A percentile compares a stretch with the other conserved stretches of the same genome.
phyloP scores from a whole-genome alignment of 2,113 vertebrate genomes.

The Sminthopsis crassicaudata region DNA sequence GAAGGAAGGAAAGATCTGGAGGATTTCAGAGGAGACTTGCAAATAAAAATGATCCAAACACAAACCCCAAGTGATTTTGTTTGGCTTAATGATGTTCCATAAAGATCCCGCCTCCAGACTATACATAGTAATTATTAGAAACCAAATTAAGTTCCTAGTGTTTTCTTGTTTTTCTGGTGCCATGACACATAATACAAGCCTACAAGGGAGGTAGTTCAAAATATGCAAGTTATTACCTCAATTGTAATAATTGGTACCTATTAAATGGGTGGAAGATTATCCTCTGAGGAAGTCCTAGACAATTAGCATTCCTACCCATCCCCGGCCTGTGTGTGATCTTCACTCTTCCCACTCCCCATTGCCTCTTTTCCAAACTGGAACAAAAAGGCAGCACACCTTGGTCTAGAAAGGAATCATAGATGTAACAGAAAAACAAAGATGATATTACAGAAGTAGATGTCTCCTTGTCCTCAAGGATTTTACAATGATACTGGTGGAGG shows the following conservation, averaged over 20 bases:
- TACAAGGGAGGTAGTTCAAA: not conserved
- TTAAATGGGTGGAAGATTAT: constrained; percentile 43
- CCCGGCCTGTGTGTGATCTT: not conserved
- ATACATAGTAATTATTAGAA: constrained; percentile 32
- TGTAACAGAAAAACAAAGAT: not conserved
- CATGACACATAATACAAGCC: constrained; percentile 15
- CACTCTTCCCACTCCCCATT: constrained; percentile 12
- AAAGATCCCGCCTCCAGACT: constrained; percentile 45
- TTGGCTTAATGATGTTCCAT: constrained; percentile 16
- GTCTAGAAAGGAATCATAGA: not conserved
- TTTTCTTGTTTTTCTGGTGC: constrained; percentile 22
- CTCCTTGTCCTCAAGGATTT: not conserved
- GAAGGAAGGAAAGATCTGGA: not conserved
- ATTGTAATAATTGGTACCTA: not conserved
- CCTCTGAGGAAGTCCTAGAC: constrained; percentile 17
- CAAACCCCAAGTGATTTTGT: constrained; percentile 25
- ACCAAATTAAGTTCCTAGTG: not conserved
- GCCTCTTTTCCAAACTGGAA: not conserved
- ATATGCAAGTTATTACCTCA: constrained; percentile 13
- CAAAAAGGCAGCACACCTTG: not conserved
- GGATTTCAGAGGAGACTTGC: not conserved
- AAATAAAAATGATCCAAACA: not conserved
- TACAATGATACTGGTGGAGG: not conserved
- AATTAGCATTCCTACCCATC: constrained; percentile 57
- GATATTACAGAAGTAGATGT: not conserved